phyloP scores from a whole-genome alignment of 2,888 invertebrate genomes.

The Nephrotoma appendiculata region DNA sequence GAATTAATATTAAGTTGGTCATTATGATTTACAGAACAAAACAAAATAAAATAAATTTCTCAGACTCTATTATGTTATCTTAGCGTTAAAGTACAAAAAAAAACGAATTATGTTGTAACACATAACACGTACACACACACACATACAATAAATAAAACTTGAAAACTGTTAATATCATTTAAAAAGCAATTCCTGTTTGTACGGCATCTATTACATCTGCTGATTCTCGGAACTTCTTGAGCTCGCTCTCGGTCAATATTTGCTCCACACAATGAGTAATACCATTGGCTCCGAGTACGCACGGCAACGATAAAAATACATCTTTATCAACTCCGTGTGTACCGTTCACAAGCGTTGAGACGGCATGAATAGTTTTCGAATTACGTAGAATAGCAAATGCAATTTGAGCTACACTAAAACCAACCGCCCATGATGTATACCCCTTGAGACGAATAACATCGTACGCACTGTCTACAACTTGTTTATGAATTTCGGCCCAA shows the following conservation, averaged over 20 bases:
- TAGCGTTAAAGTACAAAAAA: background rate
- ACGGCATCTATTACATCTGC: constrained; percentile 42
- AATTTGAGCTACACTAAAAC: constrained; percentile 52
- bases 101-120: background rate
- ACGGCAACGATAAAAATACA: constrained; percentile 65
- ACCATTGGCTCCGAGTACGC: constrained; percentile 48
- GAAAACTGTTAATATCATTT: background rate
- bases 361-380: constrained; percentile 50
- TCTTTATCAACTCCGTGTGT: constrained; percentile 57
- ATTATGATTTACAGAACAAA: too few species aligned
- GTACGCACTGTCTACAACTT: constrained; percentile 63
- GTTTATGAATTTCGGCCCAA: constrained; percentile 55
- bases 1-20: background rate
- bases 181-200: constrained; percentile 24
- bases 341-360: constrained; percentile 58
- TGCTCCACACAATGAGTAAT: constrained; percentile 49
- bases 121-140: background rate
- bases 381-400: constrained; percentile 51
- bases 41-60: background rate
- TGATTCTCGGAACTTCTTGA: constrained; percentile 39
- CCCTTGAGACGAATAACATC: constrained; percentile 67
- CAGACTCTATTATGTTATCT: background rate
- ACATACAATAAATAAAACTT: background rate
- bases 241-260: constrained; percentile 43
- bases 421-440: constrained; percentile 79